These are phyloP conservation scores for Sparidentex hasta DNA, from an alignment of 2,797 vertebrate genomes.

Conservation along the genomic window DNA sequence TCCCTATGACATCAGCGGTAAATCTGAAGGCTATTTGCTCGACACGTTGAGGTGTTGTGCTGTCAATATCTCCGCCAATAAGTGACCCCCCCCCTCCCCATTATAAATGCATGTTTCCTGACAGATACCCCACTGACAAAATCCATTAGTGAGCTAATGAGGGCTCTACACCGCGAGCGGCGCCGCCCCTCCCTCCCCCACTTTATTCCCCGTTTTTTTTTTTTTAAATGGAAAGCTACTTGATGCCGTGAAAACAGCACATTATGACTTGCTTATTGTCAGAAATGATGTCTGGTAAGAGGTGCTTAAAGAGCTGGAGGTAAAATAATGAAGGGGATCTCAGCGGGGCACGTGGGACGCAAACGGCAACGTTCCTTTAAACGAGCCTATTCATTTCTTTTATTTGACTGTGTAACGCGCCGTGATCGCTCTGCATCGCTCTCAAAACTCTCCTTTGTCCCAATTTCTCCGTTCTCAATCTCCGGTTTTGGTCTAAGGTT, in stretches of 20 bases:
- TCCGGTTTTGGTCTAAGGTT: constrained; percentile 17
- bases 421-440: constrained; percentile 18
- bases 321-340: constrained; percentile 66
- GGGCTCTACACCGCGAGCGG: constrained; percentile 31
- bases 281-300: constrained; percentile 65
- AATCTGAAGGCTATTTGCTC: constrained; percentile 60
- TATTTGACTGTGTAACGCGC: constrained; percentile 53
- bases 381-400: constrained; percentile 68
- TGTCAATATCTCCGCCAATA: constrained; percentile 60
- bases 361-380: constrained; percentile 58
- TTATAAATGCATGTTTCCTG: constrained; percentile 78
- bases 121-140: constrained; percentile 76
- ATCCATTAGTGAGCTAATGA: constrained; percentile 80
- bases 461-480: constrained; percentile 7
- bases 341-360: constrained; percentile 40
- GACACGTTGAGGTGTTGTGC: constrained; percentile 65
- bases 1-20: constrained; percentile 63
- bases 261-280: constrained; percentile 69
- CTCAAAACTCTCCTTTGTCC: constrained; percentile 32
- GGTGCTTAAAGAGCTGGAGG: constrained; percentile 70
- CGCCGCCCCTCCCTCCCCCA: background rate
- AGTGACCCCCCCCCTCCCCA: constrained; percentile 52
- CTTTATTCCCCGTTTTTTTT: background rate
- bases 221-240: constrained; percentile 60
- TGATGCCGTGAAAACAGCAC: constrained; percentile 48